Base-by-base conservation (phyloP, 2,113 vertebrate species). In the Nyctibius bracteatus region DNA sequence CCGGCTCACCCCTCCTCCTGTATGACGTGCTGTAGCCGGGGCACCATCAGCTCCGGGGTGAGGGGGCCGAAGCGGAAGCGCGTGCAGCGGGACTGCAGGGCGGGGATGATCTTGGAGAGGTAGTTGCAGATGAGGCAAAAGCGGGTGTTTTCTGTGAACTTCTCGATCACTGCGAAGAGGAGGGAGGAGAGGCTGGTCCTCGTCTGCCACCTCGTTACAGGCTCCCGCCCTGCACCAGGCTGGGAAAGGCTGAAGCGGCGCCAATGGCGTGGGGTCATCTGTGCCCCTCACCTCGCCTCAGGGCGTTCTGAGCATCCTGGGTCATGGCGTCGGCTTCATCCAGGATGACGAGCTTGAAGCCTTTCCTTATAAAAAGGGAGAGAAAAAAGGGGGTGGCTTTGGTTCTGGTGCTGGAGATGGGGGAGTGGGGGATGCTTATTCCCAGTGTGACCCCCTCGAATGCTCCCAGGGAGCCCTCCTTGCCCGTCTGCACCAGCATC, bases 271-370 rank as follows among this genome's bases (percentile, higher is more conserved):
- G 58, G 52, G 35, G 24, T 41, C 30, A n/a, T 49, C 58, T 2
- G 66, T 1, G 3, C 55, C 35, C 35, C 98, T 98, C 95, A 99
- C 99, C 99, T 98, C 99, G 98, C 89, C 99, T 98, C 97, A 99
- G 95, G 95, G 99, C 99, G 10, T 99, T 99, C 98, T 99, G 99
- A 95, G 99, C 99, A 9, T 99, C 99, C 79, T 99, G 99, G 80
- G 99, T 99, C 99, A 99, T 99, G 96, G 99, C 99, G 21, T 99
- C 99, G 0, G 99, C 99, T 97, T 99, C 99, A 37, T 99, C 99
- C 98, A 99, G 98, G 96, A 99, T 99, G 93, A 99, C 99, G 6
- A 99, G 98, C 96, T 99, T 99, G 90, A 99, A 99, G 81, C 99
- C 99, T 96, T 99, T 99, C 97, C 99, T 99, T 58, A 35, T n/a